These are phyloP conservation scores for Eupithecia abbreviata DNA, from an alignment of 2,888 invertebrate species.

Conservation along the genomic window DNA sequence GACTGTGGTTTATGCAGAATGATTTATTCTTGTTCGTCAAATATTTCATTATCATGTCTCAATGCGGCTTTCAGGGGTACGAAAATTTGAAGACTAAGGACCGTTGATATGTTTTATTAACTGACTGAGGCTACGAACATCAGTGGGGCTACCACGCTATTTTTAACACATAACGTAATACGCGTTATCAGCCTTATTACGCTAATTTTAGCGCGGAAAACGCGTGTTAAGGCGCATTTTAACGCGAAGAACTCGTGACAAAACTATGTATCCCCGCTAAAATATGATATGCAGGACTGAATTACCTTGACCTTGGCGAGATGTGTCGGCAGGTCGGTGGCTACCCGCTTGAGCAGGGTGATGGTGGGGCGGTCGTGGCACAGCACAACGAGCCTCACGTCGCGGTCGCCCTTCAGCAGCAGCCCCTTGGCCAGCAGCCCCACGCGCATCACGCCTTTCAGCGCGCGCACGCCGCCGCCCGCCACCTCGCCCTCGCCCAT, in stretches of 20 bases:
- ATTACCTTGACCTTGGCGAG: conserved; percentile 50
- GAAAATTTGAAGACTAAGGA: neutral
- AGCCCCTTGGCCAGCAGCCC: conserved; percentile 91
- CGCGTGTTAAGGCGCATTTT: too few species aligned
- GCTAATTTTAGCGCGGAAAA: too few species aligned
- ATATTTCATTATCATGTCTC: too few species aligned
- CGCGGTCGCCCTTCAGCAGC: conserved; percentile 93
- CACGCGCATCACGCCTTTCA: conserved; percentile 98
- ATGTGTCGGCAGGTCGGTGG: conserved; percentile 88
- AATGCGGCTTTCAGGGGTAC: neutral
- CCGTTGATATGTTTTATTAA: neutral
- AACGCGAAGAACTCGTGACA: neutral
- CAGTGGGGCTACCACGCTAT: too few species aligned
- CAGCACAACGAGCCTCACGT: conserved; percentile 96
- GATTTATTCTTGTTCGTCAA: neutral
- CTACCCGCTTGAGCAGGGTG: conserved; percentile 93
- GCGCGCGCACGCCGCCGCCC: conserved; percentile 84
- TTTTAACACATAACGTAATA: too few species aligned
- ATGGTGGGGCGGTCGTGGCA: conserved; percentile 97
- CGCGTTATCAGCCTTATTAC: too few species aligned
- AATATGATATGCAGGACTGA: neutral
- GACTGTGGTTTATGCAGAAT: neutral
- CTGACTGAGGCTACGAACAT: neutral
- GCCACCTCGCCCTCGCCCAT: conserved; percentile 64
- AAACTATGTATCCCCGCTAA: neutral